Evolutionary conservation across 2,113 vertebrate genomes (phyloP).

Genomic region (Neotoma lepida): DNA sequence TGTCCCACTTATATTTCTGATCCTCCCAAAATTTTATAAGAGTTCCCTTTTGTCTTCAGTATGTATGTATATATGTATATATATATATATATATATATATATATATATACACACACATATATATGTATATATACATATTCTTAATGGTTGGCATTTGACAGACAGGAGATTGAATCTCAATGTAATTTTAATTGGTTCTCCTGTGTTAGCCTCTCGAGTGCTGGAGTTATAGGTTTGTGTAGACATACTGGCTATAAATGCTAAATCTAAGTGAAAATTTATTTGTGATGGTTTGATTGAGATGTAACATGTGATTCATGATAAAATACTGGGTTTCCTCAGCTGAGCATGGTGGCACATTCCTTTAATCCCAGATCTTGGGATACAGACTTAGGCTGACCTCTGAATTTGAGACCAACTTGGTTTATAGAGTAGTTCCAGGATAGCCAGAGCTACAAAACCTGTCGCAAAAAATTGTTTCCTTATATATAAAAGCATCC

Average conservation of each 20-base stretch:
- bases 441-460: background rate
- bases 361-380: background rate
- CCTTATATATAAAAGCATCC: background rate
- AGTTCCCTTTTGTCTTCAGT: background rate
- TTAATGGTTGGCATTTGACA: background rate
- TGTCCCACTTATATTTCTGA: background rate
- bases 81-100: no score
- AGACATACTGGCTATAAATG: background rate
- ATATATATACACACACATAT: no score
- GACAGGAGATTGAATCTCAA: background rate
- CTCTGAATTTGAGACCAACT: background rate
- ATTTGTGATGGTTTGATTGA: background rate
- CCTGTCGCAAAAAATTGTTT: background rate
- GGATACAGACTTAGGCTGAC: background rate
- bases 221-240: background rate
- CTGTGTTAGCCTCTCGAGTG: background rate
- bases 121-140: background rate
- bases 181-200: background rate
- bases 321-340: background rate
- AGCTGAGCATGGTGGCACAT: background rate
- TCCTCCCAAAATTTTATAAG: background rate
- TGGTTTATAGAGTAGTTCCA: background rate
- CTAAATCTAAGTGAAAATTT: background rate
- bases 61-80: no score
- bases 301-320: background rate